phyloP scores from a whole-genome alignment of 2,888 invertebrate species.

The Suillia variegata region DNA sequence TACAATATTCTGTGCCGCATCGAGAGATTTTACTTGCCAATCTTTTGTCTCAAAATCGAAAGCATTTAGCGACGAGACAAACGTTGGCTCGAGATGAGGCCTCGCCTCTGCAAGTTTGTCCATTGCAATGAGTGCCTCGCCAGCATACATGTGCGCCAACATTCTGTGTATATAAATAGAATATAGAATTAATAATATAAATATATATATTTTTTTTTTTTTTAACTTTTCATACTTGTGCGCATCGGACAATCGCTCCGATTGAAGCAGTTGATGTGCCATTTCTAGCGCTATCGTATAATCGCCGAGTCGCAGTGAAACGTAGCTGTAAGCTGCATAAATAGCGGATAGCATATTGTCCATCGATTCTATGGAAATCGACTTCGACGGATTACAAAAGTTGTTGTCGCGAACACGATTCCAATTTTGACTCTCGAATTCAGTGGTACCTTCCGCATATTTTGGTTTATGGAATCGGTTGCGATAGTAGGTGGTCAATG shows the following conservation, averaged over 20 bases:
- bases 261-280: conserved; percentile 74
- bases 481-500: conserved; percentile 43
- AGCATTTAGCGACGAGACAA: conserved; percentile 67
- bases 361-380: conserved; percentile 67
- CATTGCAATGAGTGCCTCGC: conserved; percentile 82
- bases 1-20: conserved; percentile 72
- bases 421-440: conserved; percentile 39
- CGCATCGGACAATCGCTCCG: conserved; percentile 73
- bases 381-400: conserved; percentile 66
- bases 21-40: conserved; percentile 65
- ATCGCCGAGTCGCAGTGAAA: conserved; percentile 83
- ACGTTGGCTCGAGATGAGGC: conserved; percentile 79
- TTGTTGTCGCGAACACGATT: conserved; percentile 62
- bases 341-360: conserved; percentile 70
- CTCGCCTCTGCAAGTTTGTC: conserved; percentile 84
- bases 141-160: conserved; percentile 86
- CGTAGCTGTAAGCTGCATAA: conserved; percentile 81
- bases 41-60: conserved; percentile 63
- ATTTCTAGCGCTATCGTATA: conserved; percentile 79
- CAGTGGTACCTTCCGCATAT: conserved; percentile 28
- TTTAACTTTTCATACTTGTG: conserved; percentile 71
- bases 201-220: neutral
- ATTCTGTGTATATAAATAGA: conserved; percentile 67
- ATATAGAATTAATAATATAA: conserved; percentile 1
- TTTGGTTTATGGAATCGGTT: conserved; percentile 35